Evolutionary conservation across 1,140 invertebrate genomes (phyloP).

Genomic region (Portunus trituberculatus): DNA sequence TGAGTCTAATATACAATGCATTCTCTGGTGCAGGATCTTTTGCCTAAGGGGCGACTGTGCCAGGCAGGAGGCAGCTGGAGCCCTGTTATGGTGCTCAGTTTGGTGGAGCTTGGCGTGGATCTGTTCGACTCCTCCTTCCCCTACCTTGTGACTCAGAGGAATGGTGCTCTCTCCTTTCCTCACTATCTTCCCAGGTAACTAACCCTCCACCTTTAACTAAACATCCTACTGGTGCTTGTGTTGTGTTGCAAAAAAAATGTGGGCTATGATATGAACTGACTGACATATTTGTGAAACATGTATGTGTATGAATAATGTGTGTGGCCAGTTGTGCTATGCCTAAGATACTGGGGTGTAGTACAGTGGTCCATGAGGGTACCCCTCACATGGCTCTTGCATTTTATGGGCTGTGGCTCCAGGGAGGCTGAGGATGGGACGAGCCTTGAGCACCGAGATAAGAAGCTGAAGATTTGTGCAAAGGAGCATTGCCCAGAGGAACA

Average conservation of each 20-base stretch:
- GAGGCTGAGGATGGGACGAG: not conserved
- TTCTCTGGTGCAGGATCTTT: constrained; percentile 81
- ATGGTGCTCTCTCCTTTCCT: constrained; percentile 83
- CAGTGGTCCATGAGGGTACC: not conserved
- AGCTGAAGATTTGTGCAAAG: constrained; percentile 10
- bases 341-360: too few species aligned
- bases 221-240: too few species aligned
- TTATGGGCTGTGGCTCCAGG: not conserved
- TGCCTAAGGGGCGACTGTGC: constrained; percentile 85
- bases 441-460: constrained; percentile 59
- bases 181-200: too few species aligned
- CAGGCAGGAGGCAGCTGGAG: constrained; percentile 86
- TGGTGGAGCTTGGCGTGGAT: constrained; percentile 88
- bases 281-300: too few species aligned
- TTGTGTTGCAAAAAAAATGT: too few species aligned
- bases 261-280: too few species aligned
- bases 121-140: constrained; percentile 90
- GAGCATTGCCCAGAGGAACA: not conserved
- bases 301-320: too few species aligned
- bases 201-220: too few species aligned
- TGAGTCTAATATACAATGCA: constrained; percentile 80
- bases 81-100: constrained; percentile 84
- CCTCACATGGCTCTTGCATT: not conserved
- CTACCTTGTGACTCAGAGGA: constrained; percentile 84
- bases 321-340: too few species aligned